Evolutionary conservation across 1,140 invertebrate species (phyloP).

Genomic region (Ceratosolen fusciceps): DNA sequence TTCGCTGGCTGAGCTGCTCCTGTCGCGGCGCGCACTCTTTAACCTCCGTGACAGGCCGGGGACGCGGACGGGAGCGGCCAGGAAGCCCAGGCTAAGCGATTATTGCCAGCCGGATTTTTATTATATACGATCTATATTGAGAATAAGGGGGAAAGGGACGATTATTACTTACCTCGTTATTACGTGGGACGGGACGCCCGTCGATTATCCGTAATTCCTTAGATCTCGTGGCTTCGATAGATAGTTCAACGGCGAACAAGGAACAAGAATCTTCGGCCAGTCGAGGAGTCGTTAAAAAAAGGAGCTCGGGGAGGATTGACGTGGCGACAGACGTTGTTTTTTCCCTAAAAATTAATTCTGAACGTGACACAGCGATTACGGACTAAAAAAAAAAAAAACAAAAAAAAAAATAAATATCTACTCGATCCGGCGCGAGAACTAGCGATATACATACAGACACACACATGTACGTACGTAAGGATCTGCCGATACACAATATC

Average conservation of each 20-base stretch:
- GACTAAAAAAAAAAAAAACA: no score
- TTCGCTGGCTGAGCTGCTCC: background rate
- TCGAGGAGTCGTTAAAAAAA: background rate
- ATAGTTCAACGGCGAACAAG: no score
- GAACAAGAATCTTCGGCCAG: background rate
- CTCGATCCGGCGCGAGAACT: background rate
- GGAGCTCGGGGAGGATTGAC: background rate
- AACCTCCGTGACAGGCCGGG: background rate
- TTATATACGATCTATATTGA: background rate
- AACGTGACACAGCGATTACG: background rate
- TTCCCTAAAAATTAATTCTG: background rate
- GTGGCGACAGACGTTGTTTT: background rate
- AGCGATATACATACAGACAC: constrained; percentile 28
- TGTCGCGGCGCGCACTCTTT: background rate
- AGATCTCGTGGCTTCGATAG: no score
- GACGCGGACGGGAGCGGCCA: background rate
- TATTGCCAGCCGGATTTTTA: no score
- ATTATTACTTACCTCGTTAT: no score
- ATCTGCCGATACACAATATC: constrained; percentile 40
- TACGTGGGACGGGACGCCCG: no score
- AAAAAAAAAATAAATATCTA: no score
- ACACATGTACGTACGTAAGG: no score
- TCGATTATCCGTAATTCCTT: no score
- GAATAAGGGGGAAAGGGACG: no score
- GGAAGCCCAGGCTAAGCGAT: background rate